phyloP scores from a whole-genome alignment of 2,888 invertebrate genomes.

The Gnatocerus cornutus region DNA sequence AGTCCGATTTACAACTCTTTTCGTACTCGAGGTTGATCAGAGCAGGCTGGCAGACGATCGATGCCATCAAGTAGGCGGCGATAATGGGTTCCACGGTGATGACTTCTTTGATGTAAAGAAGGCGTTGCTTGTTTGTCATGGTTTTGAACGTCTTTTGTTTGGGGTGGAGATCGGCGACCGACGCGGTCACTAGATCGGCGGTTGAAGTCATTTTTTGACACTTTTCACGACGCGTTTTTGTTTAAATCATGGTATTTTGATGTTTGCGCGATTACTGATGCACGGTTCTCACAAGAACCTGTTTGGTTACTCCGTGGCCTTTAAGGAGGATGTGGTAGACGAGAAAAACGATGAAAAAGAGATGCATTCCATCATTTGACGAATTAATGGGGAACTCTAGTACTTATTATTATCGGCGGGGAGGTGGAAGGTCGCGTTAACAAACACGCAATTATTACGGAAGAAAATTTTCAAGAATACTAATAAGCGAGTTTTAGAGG shows the following conservation, averaged over 20 bases:
- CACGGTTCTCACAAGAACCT: slow-evolving; percentile 6
- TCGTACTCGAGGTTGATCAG: slow-evolving; percentile 74
- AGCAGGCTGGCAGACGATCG: slow-evolving; percentile 68
- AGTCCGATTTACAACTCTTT: slow-evolving; percentile 75
- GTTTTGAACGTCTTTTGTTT: slow-evolving; percentile 54
- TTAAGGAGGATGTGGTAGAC: slow-evolving; percentile 8
- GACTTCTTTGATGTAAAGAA: slow-evolving; percentile 60
- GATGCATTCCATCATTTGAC: slow-evolving; percentile 2
- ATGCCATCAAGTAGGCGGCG: slow-evolving; percentile 63
- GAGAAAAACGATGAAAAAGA: slow-evolving; percentile 11
- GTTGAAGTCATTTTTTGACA: slow-evolving; percentile 63
- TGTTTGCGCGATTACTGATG: slow-evolving; percentile 28
- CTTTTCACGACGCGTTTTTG: slow-evolving; percentile 17
- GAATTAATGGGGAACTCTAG: too few species aligned
- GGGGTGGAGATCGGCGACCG: slow-evolving; percentile 57
- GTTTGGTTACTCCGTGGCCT: neutral
- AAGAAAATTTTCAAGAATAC: neutral
- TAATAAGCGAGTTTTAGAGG: neutral
- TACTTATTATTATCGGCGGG: neutral
- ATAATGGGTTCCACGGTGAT: slow-evolving; percentile 68
- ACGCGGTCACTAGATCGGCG: slow-evolving; percentile 58
- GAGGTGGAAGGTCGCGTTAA: slow-evolving; percentile 1
- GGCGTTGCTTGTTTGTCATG: slow-evolving; percentile 54
- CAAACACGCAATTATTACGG: neutral
- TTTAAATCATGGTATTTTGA: slow-evolving; percentile 8